A percentile compares a stretch with the other conserved stretches of the same genome.
Evolutionary conservation across 2,888 invertebrate species (phyloP).

Genomic region (Mesochorus sp.): DNA sequence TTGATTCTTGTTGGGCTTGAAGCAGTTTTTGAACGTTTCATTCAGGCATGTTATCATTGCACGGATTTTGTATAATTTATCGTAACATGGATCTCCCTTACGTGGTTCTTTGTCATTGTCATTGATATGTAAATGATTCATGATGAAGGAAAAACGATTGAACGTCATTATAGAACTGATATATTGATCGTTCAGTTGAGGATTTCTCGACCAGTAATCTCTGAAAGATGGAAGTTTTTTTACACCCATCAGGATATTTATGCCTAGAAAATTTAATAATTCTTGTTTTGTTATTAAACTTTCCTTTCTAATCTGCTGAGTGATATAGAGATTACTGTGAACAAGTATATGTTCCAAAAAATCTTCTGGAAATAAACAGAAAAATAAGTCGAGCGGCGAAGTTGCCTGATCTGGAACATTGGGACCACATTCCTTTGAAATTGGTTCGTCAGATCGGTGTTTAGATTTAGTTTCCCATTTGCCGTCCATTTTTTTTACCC

Average conservation of each 20-base stretch:
- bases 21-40: constrained; percentile 58
- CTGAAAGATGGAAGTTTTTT: constrained; percentile 57
- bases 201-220: constrained; percentile 58
- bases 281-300: constrained; percentile 49
- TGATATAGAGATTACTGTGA: constrained; percentile 63
- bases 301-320: constrained; percentile 8
- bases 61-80: constrained; percentile 69
- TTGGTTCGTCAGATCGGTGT: constrained; percentile 21
- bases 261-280: constrained; percentile 54
- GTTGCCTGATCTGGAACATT: constrained; percentile 42
- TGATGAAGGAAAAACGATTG: constrained; percentile 63
- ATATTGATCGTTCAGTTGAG: constrained; percentile 54
- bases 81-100: constrained; percentile 60
- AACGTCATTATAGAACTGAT: constrained; percentile 39
- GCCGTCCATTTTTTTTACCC: constrained; percentile 21
- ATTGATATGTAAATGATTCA: constrained; percentile 67
- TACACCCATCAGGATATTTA: constrained; percentile 63
- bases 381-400: constrained; percentile 52
- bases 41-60: constrained; percentile 62
- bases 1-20: constrained; percentile 55
- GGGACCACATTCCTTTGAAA: constrained; percentile 27
- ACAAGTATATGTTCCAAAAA: constrained; percentile 55
- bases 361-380: constrained; percentile 52
- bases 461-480: constrained; percentile 31
- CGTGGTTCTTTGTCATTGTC: constrained; percentile 63